These are phyloP conservation scores for Leucophora obtusa DNA, from an alignment of 2,888 invertebrate species.

Conservation along the genomic window DNA sequence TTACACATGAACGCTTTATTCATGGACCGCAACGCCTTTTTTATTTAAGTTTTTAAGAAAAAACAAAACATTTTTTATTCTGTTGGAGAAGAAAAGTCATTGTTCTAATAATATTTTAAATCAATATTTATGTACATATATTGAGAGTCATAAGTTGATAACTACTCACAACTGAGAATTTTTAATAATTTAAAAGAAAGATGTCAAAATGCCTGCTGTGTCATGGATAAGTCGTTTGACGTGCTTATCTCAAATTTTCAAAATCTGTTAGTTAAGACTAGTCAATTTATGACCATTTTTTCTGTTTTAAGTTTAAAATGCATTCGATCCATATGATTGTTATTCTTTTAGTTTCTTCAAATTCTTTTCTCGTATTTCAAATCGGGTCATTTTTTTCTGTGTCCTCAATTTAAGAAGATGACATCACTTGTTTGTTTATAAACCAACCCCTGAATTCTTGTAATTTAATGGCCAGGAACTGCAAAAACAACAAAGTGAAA, in stretches of 20 bases:
- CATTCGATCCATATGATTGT: conserved; percentile 19
- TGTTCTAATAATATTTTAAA: conserved; percentile 36
- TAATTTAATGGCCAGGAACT: conserved; percentile 27
- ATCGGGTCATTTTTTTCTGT: conserved; percentile 32
- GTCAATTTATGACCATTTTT: background rate
- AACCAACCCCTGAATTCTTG: conserved; percentile 22
- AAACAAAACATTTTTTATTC: conserved; percentile 6
- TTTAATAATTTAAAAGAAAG: too few relatives aligned
- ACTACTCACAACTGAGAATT: too few relatives aligned
- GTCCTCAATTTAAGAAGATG: conserved; percentile 19
- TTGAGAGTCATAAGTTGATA: background rate
- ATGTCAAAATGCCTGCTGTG: too few relatives aligned
- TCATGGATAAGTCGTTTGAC: too few relatives aligned
- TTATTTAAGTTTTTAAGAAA: conserved; percentile 3
- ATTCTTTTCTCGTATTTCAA: conserved; percentile 13
- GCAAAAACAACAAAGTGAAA: background rate
- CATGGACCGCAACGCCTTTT: conserved; percentile 58
- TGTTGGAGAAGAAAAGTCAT: conserved; percentile 27
- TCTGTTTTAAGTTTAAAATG: conserved; percentile 10
- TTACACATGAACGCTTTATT: conserved; percentile 54
- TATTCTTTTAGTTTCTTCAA: conserved; percentile 1
- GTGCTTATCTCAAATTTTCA: too few relatives aligned
- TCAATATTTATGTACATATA: conserved; percentile 16
- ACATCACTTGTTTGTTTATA: conserved; percentile 25
- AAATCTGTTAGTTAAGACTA: too few relatives aligned